phyloP scores from a whole-genome alignment of 2,113 vertebrate species.

The Neoarius graeffei region DNA sequence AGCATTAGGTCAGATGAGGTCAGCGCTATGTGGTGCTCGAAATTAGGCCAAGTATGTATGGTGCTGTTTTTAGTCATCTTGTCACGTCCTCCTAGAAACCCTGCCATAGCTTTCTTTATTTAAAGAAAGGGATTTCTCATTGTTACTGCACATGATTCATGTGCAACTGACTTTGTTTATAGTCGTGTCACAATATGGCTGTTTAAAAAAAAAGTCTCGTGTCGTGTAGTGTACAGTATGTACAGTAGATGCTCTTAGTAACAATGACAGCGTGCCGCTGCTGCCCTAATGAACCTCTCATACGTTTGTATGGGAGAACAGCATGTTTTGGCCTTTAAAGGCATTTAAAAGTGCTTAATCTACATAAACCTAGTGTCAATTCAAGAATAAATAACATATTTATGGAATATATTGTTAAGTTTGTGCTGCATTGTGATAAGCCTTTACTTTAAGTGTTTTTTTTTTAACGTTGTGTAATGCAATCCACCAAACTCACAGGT shows the following conservation, averaged over 20 bases:
- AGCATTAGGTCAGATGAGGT: slow-evolving; percentile 30
- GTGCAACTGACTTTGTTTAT: background rate
- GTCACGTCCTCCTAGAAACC: slow-evolving; percentile 22
- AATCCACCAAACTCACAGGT: too few relatives aligned
- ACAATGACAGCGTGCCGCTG: too few relatives aligned
- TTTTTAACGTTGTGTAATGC: too few relatives aligned
- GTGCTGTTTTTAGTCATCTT: slow-evolving; percentile 36
- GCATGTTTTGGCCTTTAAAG: too few relatives aligned
- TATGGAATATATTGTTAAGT: too few relatives aligned
- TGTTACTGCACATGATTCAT: background rate
- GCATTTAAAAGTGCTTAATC: too few relatives aligned
- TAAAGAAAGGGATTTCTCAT: slow-evolving; percentile 14
- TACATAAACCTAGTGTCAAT: too few relatives aligned
- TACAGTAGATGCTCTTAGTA: background rate
- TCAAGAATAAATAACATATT: too few relatives aligned
- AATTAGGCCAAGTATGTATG: slow-evolving; percentile 35
- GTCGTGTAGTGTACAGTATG: background rate
- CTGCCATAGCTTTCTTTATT: slow-evolving; percentile 1
- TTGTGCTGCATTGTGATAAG: too few relatives aligned
- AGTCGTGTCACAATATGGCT: background rate
- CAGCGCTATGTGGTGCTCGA: slow-evolving; percentile 13
- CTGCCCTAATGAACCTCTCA: too few relatives aligned
- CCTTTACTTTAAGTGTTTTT: too few relatives aligned
- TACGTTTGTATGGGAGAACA: too few relatives aligned
- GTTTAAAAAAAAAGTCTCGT: background rate